Evolutionary conservation across 2,113 vertebrate species (phyloP).

Genomic region (Dicentrarchus labrax): DNA sequence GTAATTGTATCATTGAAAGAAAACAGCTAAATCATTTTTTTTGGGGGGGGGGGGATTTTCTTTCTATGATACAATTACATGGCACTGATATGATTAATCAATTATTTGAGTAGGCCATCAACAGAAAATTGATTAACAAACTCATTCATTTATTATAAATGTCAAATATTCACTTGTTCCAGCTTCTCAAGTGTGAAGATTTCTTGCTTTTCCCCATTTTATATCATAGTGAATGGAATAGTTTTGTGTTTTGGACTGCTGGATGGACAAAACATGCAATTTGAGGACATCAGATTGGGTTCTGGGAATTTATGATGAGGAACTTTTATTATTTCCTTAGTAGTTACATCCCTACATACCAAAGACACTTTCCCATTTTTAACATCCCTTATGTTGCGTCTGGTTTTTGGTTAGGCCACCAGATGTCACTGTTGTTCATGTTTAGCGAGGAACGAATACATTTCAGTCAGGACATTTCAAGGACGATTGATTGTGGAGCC

Average conservation of each 20-base stretch:
- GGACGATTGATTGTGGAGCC: constrained; percentile 26
- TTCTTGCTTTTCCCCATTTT: not conserved
- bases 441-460: not conserved
- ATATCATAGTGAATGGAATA: not conserved
- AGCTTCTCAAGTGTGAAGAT: not conserved
- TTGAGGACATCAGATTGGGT: not conserved
- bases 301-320: not conserved
- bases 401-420: constrained; percentile 13
- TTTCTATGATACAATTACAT: not conserved
- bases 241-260: not conserved
- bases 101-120: not conserved
- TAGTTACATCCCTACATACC: not conserved
- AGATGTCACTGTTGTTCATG: constrained; percentile 64
- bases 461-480: constrained; percentile 39
- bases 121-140: not conserved
- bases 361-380: not conserved
- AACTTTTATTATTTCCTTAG: not conserved
- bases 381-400: not conserved
- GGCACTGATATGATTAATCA: not conserved
- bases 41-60: no score
- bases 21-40: not conserved
- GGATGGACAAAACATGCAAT: not conserved
- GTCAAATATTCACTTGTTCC: not conserved
- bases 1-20: no score
- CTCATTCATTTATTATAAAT: not conserved